Evolutionary conservation across 1,140 invertebrate species (phyloP), one percentile per base, ranked within the genome.

Genomic region (Adelges cooleyi): DNA sequence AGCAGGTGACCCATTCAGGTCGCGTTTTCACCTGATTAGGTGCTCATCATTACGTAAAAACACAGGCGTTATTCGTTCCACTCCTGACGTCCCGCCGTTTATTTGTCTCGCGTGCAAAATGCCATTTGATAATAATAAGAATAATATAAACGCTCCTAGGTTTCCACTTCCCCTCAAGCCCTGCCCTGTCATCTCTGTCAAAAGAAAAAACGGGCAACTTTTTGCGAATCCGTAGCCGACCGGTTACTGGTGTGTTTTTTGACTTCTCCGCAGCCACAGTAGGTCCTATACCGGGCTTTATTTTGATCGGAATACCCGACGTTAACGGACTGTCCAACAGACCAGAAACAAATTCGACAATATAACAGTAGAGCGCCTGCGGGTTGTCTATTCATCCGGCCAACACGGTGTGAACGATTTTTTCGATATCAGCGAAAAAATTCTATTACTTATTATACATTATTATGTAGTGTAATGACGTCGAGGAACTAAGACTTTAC

Each of bases 31-130:
- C 56, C 56, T 62, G 56, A 62, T 62, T 62, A 62, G 56, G 56
- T 62, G 56, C 56, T 62, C 56, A 62, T 62, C 56, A 62, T 62
- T 48, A 48, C 56, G 56, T 62, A 62, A 62, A 62, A 62, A 62
- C 56, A 62, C 18, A 62, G 42, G 56, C 42, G 25, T 48, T 62
- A 29, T 46, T 20, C 46, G 25, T 46, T 4, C 11, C 13, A 13
- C 54, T 22, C 17, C 56, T 27, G 56, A 62, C 56, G 40, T 46
- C 56, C 56, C 33, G 38, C 56, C 42, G 56, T 62, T 62, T 62
- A 48, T 62, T 48, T 62, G 40, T 46, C 25, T 46, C 18, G 42
- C 17, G 25, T 15, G n/a, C 40, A 11, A n/a, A n/a, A 44, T 8
- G n/a, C n/a, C n/a, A 44, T 44, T n/a, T 44, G n/a, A n/a, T n/a